Conservation (phyloP, 2,113 vertebrate species). For the Heterocephalus glaber region DNA sequence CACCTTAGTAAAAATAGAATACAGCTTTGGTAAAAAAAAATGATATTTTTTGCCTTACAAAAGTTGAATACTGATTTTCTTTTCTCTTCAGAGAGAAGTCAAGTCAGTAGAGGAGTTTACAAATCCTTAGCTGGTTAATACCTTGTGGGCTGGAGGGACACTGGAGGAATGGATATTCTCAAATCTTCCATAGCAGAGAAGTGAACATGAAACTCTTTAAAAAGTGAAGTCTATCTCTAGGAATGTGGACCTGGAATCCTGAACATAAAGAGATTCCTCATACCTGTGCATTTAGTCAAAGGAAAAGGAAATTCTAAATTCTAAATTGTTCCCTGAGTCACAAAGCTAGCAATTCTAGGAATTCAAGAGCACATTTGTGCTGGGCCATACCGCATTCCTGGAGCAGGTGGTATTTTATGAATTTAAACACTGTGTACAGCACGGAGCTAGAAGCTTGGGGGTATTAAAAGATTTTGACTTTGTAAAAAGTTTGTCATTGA, state of each 20-base stretch:
- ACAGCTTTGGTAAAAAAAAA: background rate
- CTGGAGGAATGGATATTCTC: background rate
- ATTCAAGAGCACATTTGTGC: conserved; percentile 44
- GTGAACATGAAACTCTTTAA: background rate
- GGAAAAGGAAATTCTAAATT: background rate
- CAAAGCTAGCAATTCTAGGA: conserved; percentile 53
- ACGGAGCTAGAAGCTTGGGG: background rate
- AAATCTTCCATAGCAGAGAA: background rate
- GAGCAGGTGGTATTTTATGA: conserved; percentile 65
- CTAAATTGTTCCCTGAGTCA: background rate
- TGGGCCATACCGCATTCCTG: conserved; percentile 33
- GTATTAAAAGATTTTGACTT: background rate
- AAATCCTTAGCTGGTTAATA: background rate
- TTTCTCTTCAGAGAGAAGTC: background rate
- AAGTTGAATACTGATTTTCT: background rate
- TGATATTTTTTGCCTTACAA: background rate
- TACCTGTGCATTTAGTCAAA: background rate
- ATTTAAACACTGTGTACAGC: background rate
- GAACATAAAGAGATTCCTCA: background rate
- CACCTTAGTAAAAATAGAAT: background rate
- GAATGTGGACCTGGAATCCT: background rate
- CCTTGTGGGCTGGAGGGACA: background rate
- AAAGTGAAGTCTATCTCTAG: background rate
- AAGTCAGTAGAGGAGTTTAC: background rate
- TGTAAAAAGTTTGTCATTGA: background rate